Evolutionary conservation across 2,113 vertebrate genomes (phyloP).

Genomic region (Hydrolagus affinis): DNA sequence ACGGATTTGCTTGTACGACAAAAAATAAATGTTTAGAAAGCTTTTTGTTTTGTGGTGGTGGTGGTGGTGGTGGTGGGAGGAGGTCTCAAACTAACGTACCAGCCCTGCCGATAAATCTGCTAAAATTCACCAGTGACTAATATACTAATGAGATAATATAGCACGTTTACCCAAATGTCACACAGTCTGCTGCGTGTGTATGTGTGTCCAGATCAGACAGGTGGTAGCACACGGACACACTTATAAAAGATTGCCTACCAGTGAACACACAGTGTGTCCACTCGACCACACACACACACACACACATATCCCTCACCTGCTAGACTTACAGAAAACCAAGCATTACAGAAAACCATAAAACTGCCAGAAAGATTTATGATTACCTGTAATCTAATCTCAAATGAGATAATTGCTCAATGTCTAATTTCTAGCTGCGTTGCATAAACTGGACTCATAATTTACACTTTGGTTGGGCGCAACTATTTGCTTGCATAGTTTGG

Average conservation of each 20-base stretch:
- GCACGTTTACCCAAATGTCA: background rate
- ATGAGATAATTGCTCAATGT: constrained; percentile 51
- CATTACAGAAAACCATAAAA: constrained; percentile 43
- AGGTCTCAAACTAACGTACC: no score
- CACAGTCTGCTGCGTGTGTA: background rate
- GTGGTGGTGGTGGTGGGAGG: no score
- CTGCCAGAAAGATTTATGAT: constrained; percentile 64
- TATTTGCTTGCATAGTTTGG: background rate
- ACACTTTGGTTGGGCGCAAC: constrained; percentile 31
- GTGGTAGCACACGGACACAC: no score
- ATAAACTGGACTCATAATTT: constrained; percentile 44
- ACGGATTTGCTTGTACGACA: no score
- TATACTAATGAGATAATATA: background rate
- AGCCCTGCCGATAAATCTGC: no score
- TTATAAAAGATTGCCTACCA: background rate
- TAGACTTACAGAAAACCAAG: constrained; percentile 42
- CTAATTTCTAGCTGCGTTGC: constrained; percentile 41
- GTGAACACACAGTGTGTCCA: background rate
- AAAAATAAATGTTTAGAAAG: no score
- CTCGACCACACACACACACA: background rate
- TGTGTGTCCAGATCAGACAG: constrained; percentile 7
- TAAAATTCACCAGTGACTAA: background rate
- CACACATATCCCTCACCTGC: constrained; percentile 35
- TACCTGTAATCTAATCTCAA: constrained; percentile 41
- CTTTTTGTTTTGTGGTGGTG: no score